Evolutionary conservation across 2,888 invertebrate genomes (phyloP).

Genomic region (Pristionchus maxplancki): DNA sequence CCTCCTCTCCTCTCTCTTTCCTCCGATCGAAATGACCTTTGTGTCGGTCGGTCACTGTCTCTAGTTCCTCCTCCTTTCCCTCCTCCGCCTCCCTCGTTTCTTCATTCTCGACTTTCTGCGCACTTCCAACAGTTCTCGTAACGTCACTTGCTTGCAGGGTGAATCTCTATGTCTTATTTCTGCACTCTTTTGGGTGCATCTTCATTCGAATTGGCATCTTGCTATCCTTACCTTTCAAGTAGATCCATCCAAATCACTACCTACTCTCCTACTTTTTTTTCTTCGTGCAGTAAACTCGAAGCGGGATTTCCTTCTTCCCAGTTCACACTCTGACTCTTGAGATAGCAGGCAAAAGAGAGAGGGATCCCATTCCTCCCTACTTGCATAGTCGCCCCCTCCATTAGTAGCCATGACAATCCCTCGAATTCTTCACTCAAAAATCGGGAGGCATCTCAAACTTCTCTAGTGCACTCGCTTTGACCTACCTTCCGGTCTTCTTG

Average conservation of each 20-base stretch:
- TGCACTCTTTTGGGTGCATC: background rate
- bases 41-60: slow-evolving; percentile 45
- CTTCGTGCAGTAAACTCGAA: too few relatives aligned
- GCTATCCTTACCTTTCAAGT: background rate
- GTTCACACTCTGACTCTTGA: background rate
- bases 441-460: slow-evolving; percentile 9
- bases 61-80: slow-evolving; percentile 23
- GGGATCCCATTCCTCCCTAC: background rate
- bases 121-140: background rate
- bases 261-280: background rate
- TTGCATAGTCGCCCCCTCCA: slow-evolving; percentile 21
- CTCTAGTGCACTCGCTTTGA: background rate
- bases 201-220: background rate
- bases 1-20: slow-evolving; percentile 8
- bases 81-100: background rate
- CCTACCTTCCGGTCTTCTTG: background rate
- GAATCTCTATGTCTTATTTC: background rate
- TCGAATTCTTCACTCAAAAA: background rate
- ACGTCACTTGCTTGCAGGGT: background rate
- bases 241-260: background rate
- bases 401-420: slow-evolving; percentile 32
- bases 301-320: background rate
- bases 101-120: background rate
- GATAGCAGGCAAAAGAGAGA: background rate
- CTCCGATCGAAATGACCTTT: slow-evolving; percentile 35